phyloP scores from a whole-genome alignment of 2,888 invertebrate species.

The Mactromeris polynyma region DNA sequence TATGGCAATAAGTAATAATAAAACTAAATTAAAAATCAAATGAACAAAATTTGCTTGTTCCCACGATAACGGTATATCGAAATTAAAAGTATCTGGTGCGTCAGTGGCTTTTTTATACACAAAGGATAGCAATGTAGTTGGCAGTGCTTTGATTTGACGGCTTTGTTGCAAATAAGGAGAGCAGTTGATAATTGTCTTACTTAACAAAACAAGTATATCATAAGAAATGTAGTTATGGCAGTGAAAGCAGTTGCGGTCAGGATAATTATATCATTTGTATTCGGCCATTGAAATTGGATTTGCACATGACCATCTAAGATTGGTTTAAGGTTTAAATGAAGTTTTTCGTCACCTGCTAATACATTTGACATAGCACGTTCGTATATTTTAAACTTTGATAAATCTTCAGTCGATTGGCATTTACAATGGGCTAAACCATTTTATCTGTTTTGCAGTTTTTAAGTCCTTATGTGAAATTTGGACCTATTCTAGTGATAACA shows the following conservation, averaged over 20 bases:
- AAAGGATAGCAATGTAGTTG: slow-evolving; percentile 37
- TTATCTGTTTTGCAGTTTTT: background rate
- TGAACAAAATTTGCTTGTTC: background rate
- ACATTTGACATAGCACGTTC: slow-evolving; percentile 27
- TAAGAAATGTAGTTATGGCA: too few relatives aligned
- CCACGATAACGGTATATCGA: background rate
- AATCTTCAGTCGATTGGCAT: slow-evolving; percentile 53
- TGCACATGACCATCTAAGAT: slow-evolving; percentile 31
- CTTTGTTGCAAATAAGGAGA: background rate
- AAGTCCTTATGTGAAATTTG: slow-evolving; percentile 22
- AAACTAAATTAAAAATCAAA: background rate
- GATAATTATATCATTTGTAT: background rate
- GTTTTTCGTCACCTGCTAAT: slow-evolving; percentile 29
- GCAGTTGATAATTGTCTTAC: too few relatives aligned
- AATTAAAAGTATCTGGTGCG: background rate
- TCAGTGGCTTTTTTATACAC: slow-evolving; percentile 10
- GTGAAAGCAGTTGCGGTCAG: too few relatives aligned
- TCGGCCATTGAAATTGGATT: slow-evolving; percentile 31
- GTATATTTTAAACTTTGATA: slow-evolving; percentile 43
- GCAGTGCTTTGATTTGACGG: slow-evolving; percentile 8
- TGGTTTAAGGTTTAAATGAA: slow-evolving; percentile 44
- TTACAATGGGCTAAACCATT: background rate
- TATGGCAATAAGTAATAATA: background rate
- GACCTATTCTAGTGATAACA: slow-evolving; percentile 4
- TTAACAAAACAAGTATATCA: too few relatives aligned